phyloP scores from a whole-genome alignment of 35 echinoderm and acorn worm genomes.

The Apostichopus parvimensis region DNA sequence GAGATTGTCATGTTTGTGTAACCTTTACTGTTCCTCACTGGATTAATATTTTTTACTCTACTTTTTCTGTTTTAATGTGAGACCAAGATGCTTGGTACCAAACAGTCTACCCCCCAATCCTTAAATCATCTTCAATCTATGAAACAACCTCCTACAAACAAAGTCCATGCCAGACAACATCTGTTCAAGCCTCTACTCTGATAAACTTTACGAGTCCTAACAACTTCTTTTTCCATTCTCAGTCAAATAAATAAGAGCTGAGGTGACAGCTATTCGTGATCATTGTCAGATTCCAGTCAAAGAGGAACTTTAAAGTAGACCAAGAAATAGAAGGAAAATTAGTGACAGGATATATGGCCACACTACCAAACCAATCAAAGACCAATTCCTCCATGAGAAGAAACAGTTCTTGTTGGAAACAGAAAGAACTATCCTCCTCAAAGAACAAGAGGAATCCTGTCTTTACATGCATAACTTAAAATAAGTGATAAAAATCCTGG shows the following conservation, averaged over 20 bases:
- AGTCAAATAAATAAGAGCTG: background rate
- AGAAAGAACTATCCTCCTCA: background rate
- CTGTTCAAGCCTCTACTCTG: background rate
- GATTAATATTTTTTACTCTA: too few relatives aligned
- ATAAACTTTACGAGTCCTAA: background rate
- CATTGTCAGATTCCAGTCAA: background rate
- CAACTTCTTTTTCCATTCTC: background rate
- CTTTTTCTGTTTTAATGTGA: too few relatives aligned
- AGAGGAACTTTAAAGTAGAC: background rate
- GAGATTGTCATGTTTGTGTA: too few relatives aligned
- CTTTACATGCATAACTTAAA: too few relatives aligned
- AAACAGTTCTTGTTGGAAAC: too few relatives aligned
- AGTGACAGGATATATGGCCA: background rate
- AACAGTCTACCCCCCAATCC: background rate
- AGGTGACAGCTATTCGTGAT: background rate
- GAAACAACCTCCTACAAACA: background rate
- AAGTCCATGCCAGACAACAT: background rate
- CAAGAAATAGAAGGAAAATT: background rate
- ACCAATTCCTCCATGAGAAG: background rate
- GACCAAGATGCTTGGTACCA: background rate
- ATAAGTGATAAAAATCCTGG: too few relatives aligned
- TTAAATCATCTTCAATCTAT: background rate
- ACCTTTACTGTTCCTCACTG: too few relatives aligned
- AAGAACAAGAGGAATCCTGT: background rate
- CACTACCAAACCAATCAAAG: background rate